phyloP scores from a whole-genome alignment of 1,140 invertebrate genomes.

The Cheumatopsyche charites region DNA sequence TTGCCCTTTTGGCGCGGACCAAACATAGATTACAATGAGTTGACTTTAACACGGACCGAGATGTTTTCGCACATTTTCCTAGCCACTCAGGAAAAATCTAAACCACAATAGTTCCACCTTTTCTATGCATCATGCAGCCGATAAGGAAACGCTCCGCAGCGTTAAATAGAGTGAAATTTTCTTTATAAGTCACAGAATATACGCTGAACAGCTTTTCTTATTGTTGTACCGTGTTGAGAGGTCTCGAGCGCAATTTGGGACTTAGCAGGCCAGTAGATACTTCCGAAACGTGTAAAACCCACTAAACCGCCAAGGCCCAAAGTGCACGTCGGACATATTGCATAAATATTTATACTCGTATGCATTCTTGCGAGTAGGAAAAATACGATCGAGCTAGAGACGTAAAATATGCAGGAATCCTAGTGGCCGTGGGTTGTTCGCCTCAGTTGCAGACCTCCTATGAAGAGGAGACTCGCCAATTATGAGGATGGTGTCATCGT shows the following conservation, averaged over 20 bases:
- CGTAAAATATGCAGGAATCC: slow-evolving; percentile 14
- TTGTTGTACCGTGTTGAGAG: neutral
- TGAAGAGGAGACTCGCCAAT: slow-evolving; percentile 10
- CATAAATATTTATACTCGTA: slow-evolving; percentile 18
- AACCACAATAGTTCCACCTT: neutral
- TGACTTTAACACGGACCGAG: neutral
- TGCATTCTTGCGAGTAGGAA: slow-evolving; percentile 4
- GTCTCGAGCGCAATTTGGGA: slow-evolving; percentile 45
- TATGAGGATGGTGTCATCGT: slow-evolving; percentile 20
- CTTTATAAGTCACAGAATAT: too few relatives aligned
- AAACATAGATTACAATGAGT: slow-evolving; percentile 6
- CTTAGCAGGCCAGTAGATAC: slow-evolving; percentile 49
- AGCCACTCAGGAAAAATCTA: neutral
- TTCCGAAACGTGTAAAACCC: slow-evolving; percentile 41
- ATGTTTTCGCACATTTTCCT: slow-evolving; percentile 31
- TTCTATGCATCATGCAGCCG: neutral
- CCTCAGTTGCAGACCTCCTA: slow-evolving; percentile 6
- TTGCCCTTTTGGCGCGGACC: neutral
- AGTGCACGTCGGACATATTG: slow-evolving; percentile 40
- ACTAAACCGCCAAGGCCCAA: slow-evolving; percentile 49
- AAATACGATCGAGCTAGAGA: neutral
- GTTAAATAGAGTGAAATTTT: too few relatives aligned
- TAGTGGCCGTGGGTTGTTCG: neutral
- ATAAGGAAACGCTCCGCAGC: slow-evolving; percentile 3
- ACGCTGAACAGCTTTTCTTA: too few relatives aligned